Evolutionary conservation across 2,113 vertebrate genomes (phyloP), one percentile per base, ranked within the genome.

Genomic region (Coturnix japonica): DNA sequence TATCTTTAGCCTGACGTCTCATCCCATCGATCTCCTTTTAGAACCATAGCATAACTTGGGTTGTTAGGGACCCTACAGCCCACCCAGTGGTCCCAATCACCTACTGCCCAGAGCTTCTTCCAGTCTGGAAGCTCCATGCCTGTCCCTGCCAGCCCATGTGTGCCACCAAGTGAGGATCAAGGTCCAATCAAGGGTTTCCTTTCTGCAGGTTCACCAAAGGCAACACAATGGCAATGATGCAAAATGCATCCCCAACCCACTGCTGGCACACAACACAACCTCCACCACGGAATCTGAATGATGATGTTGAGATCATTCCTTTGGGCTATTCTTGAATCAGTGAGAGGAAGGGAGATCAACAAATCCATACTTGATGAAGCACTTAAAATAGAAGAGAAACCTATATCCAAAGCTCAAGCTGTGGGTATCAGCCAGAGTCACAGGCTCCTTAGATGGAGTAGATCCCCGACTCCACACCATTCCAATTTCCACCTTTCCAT

Each of bases 201-300:
- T 66, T 16, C 56, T 2, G 2, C 20, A 33, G 47, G 13, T 13
- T 43, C 35, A 25, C 2, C 4, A 8, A 47, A 44, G 60, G 35
- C 21, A 12, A 25, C 66, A 18, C 0, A 1, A 67, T 3, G 20
- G 28, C 51, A 30, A 31, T 0, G 1, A 28, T 9, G 4, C 46
- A 8, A 19, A 85, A n/a, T 3, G 0, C 53, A 37, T 30, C 37
- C 73, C 23, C 53, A 33, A 44, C n/a, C 53, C 60, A 8, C 0
- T 0, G 2, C 41, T 49, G 28, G 64, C 3, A 17, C 13, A 28
- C 56, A 64, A 8, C 37, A 31, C 28, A 30, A 11, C 28, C 37
- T 43, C 31, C 2, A 0, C 22, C 15, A 25, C 0, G 9, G 25
- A 9, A 33, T 12, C 35, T 11, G 4, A 41, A 31, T 18, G 39